These are phyloP conservation scores for Apodemia duryi DNA, from an alignment of 2,888 invertebrate species.

Conservation along the genomic window DNA sequence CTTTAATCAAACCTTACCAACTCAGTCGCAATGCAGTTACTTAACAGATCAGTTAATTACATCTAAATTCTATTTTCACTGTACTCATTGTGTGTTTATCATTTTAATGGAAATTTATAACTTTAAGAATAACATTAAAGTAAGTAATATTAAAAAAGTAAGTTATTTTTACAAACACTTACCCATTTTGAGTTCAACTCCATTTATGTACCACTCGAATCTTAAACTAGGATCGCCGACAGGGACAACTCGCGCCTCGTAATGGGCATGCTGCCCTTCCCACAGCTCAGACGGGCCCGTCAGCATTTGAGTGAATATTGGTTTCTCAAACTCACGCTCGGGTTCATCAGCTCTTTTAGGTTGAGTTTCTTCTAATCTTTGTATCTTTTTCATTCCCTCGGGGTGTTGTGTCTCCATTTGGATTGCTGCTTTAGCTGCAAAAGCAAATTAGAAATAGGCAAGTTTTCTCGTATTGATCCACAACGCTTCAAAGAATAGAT, in stretches of 20 bases:
- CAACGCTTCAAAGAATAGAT: no score
- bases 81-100: no score
- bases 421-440: slow-evolving; percentile 88
- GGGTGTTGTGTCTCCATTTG: slow-evolving; percentile 95
- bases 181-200: slow-evolving; percentile 95
- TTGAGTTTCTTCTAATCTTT: slow-evolving; percentile 88
- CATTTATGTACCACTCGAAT: slow-evolving; percentile 98
- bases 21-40: no score
- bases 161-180: slow-evolving; percentile 35
- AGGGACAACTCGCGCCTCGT: slow-evolving; percentile 94
- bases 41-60: no score
- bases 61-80: no score
- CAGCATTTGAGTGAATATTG: slow-evolving; percentile 92
- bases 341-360: slow-evolving; percentile 85
- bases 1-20: no score
- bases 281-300: slow-evolving; percentile 93
- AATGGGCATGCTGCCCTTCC: slow-evolving; percentile 95
- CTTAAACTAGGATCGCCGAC: slow-evolving; percentile 95
- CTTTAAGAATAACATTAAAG: no score
- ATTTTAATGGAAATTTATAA: no score
- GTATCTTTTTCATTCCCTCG: slow-evolving; percentile 94
- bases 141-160: no score
- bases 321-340: slow-evolving; percentile 92
- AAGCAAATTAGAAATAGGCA: neutral
- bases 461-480: no score